A percentile compares a stretch with the other conserved stretches of the same genome.
Conservation (phyloP, 2,113 vertebrate genomes). For the Cyanoramphus novaezelandiae region DNA sequence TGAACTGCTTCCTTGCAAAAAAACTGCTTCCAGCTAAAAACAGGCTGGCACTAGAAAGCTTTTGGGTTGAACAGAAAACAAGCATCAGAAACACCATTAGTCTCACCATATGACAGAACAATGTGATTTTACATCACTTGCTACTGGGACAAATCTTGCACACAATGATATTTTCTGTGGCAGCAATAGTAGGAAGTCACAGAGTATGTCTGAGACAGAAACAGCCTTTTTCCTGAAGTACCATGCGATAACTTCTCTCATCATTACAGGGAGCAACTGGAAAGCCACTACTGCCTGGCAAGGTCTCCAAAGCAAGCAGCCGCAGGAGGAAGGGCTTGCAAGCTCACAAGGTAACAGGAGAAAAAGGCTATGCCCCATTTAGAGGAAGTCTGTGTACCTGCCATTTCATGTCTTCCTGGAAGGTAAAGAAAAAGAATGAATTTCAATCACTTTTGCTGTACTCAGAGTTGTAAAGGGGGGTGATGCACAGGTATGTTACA, state of each 20-base stretch:
- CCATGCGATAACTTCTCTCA: background rate
- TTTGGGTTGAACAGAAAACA: background rate
- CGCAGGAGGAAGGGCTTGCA: background rate
- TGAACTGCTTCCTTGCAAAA: background rate
- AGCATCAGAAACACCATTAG: background rate
- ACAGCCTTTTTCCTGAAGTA: background rate
- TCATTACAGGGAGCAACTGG: background rate
- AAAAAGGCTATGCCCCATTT: background rate
- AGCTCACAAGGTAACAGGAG: background rate
- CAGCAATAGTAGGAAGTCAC: background rate
- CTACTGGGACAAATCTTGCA: background rate
- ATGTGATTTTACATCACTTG: background rate
- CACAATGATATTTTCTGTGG: fast-evolving
- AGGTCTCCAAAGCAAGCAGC: background rate
- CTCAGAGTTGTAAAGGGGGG: background rate
- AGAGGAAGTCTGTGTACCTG: background rate
- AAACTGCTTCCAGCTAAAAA: background rate
- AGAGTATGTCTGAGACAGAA: fast-evolving
- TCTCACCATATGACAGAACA: fast-evolving
- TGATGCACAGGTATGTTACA: background rate
- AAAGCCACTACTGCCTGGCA: background rate
- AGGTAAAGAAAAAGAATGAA: background rate
- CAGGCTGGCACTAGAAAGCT: background rate
- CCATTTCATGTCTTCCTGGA: background rate
- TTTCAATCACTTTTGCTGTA: background rate